Percentiles rank a stretch among this genome's conserved stretches.
Evolutionary conservation across 53 echinoderm and acorn worm genomes (phyloP).

Genomic region (Paracentrotus lividus): DNA sequence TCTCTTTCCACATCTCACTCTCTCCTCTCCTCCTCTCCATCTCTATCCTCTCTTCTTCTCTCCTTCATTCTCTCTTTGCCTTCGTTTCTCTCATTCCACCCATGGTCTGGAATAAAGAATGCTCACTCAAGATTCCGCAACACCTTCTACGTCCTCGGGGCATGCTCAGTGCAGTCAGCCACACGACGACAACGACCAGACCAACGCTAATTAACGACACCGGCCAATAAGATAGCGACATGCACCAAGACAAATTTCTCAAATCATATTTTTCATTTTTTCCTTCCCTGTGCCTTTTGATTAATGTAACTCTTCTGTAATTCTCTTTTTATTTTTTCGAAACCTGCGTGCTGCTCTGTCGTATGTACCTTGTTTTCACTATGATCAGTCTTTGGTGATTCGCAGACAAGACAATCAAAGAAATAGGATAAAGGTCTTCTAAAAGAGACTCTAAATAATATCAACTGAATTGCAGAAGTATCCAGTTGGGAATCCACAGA

Average conservation of each 20-base stretch:
- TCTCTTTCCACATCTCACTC: background rate
- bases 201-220: slow-evolving; percentile 65
- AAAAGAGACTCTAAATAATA: slow-evolving; percentile 33
- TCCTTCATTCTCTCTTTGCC: background rate
- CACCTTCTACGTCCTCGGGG: slow-evolving; percentile 65
- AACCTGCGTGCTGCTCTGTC: slow-evolving; percentile 10
- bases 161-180: slow-evolving; percentile 70
- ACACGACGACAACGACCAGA: slow-evolving; percentile 68
- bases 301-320: slow-evolving; percentile 9
- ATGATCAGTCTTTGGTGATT: background rate
- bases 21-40: background rate
- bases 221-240: slow-evolving; percentile 62
- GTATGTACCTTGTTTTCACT: slow-evolving; percentile 44
- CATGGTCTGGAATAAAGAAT: slow-evolving; percentile 60
- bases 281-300: slow-evolving; percentile 15
- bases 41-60: background rate
- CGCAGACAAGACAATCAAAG: background rate
- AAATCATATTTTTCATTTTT: slow-evolving; percentile 67
- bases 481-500: background rate
- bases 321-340: slow-evolving; percentile 23
- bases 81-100: background rate
- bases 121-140: slow-evolving; percentile 47
- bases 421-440: background rate
- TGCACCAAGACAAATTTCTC: slow-evolving; percentile 64
- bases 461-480: background rate